phyloP scores from a whole-genome alignment of 2,888 invertebrate genomes.

The Nasonia oneida region DNA sequence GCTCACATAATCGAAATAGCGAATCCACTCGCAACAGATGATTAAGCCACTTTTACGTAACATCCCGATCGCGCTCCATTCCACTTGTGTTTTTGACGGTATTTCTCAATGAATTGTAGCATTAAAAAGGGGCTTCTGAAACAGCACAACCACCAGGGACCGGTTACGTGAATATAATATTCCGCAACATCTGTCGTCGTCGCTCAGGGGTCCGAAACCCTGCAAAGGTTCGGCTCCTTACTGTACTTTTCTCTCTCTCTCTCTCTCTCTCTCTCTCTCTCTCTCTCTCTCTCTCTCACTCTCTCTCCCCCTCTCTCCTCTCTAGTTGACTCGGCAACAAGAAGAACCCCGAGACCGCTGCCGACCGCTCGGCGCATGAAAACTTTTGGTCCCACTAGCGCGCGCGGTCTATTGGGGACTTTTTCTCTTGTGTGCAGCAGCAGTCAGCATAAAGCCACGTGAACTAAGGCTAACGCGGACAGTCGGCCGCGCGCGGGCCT shows the following conservation, averaged over 20 bases:
- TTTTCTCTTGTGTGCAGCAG: background rate
- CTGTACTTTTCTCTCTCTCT: background rate
- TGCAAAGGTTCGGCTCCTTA: background rate
- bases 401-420: background rate
- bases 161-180: conserved; percentile 26
- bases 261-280: conserved; percentile 17
- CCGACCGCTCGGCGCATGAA: background rate
- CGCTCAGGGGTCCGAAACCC: background rate
- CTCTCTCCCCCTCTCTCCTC: background rate
- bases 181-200: conserved; percentile 33
- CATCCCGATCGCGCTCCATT: background rate
- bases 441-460: conserved; percentile 22
- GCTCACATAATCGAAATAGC: conserved; percentile 41
- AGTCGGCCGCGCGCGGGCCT: conserved; percentile 43
- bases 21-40: conserved; percentile 4
- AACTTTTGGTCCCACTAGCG: background rate
- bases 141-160: background rate
- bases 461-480: conserved; percentile 6
- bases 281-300: conserved; percentile 7
- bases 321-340: background rate
- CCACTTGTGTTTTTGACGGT: too few species aligned
- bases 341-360: background rate
- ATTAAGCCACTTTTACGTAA: background rate
- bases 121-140: too few species aligned
- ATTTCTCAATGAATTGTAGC: background rate